Percentiles rank a stretch among this genome's conserved stretches.
Evolutionary conservation across 2,113 vertebrate genomes (phyloP).

Genomic region (Coracopsis vasa): DNA sequence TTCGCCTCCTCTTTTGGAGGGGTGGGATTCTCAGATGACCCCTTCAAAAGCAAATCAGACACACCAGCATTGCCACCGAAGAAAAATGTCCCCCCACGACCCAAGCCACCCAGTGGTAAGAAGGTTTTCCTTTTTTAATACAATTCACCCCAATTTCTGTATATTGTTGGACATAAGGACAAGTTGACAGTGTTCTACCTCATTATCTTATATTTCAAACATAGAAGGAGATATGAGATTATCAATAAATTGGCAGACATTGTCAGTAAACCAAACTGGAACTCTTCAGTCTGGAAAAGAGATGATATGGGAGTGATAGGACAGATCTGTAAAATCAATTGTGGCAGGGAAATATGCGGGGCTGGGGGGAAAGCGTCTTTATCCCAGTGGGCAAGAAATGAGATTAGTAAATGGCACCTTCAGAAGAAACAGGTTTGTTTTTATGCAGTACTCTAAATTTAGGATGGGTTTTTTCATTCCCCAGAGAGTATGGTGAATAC

Average conservation of each 20-base stretch:
- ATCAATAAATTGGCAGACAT: not conserved
- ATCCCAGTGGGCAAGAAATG: not conserved
- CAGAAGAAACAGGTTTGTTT: not conserved
- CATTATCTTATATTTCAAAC: not conserved
- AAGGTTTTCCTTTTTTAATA: not conserved
- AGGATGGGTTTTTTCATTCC: not conserved
- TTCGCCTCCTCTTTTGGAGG: slow-evolving; percentile 74
- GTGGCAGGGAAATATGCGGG: not conserved
- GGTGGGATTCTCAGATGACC: slow-evolving; percentile 87
- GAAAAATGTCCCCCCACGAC: slow-evolving; percentile 90
- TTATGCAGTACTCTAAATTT: not conserved
- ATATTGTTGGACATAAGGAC: not conserved
- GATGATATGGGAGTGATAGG: not conserved
- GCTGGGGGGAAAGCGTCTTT: rapidly evolving
- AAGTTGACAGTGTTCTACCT: not conserved
- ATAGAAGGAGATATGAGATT: not conserved
- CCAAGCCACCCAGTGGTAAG: slow-evolving; percentile 96
- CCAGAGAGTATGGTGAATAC: not conserved
- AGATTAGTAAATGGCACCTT: not conserved
- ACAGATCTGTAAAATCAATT: not conserved
- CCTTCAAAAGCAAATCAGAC: slow-evolving; percentile 90
- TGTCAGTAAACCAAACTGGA: not conserved
- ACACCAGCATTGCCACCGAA: slow-evolving; percentile 94
- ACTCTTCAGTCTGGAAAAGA: not conserved
- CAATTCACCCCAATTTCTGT: not conserved